A percentile compares a stretch with the other conserved stretches of the same genome.
These are phyloP conservation scores for Zaprionus camerounensis DNA, from an alignment of 1,140 invertebrate genomes.

Conservation along the genomic window DNA sequence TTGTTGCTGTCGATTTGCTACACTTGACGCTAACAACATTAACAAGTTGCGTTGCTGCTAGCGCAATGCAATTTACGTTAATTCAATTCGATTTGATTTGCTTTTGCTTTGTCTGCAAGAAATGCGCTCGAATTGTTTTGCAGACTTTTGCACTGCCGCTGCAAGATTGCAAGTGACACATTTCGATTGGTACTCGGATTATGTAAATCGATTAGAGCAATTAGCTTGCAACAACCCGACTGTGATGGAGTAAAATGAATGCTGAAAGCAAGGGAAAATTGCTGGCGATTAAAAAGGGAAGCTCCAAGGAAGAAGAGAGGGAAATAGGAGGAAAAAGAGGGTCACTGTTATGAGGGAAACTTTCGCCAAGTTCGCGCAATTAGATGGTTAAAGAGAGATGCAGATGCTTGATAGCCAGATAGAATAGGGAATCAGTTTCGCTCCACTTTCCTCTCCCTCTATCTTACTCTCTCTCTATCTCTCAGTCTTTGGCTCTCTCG, in stretches of 20 bases:
- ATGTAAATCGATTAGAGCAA: constrained; percentile 56
- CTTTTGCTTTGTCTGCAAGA: constrained; percentile 30
- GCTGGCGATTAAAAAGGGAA: constrained; percentile 26
- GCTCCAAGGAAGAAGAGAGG: background rate
- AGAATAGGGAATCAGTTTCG: background rate
- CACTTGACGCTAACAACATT: constrained; percentile 63
- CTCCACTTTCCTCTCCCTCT: background rate
- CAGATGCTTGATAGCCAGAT: background rate
- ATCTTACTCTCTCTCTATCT: background rate
- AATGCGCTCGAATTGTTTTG: constrained; percentile 27
- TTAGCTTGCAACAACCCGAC: constrained; percentile 28
- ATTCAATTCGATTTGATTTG: constrained; percentile 57
- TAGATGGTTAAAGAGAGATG: constrained; percentile 10
- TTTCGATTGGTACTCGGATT: constrained; percentile 53
- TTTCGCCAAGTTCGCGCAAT: constrained; percentile 26
- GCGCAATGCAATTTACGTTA: constrained; percentile 48
- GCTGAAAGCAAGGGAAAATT: constrained; percentile 13
- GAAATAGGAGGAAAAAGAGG: background rate
- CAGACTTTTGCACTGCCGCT: constrained; percentile 56
- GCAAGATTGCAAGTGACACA: constrained; percentile 49
- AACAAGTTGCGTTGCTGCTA: constrained; percentile 49
- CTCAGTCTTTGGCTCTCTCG: background rate
- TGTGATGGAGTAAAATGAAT: background rate
- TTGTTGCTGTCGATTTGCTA: constrained; percentile 42
- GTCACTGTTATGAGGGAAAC: constrained; percentile 7